Evolutionary conservation across 2,888 invertebrate species (phyloP).

Genomic region (Lymantria dispar): DNA sequence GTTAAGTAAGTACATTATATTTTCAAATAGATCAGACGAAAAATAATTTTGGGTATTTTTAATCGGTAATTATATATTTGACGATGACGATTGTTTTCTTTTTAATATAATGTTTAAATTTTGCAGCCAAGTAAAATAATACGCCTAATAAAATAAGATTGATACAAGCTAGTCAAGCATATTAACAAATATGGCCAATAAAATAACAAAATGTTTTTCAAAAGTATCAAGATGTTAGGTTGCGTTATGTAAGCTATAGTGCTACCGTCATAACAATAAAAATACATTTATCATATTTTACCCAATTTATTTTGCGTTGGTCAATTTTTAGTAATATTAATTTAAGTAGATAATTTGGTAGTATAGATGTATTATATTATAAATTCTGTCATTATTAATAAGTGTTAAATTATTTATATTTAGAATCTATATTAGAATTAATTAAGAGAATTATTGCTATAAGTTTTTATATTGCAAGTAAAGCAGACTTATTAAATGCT

Average conservation of each 20-base stretch:
- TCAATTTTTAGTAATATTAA: background rate
- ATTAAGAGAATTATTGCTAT: conserved; percentile 21
- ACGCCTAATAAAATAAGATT: too few species aligned
- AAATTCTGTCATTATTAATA: conserved; percentile 31
- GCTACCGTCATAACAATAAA: background rate
- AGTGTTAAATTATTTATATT: conserved; percentile 53
- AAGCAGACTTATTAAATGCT: conserved; percentile 25
- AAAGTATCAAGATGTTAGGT: too few species aligned
- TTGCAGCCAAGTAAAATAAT: too few species aligned
- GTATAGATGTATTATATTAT: background rate
- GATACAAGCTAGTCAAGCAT: too few species aligned
- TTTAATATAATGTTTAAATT: too few species aligned
- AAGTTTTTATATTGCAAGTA: conserved; percentile 28
- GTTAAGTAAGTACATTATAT: too few species aligned
- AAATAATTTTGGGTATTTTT: too few species aligned
- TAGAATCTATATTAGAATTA: conserved; percentile 10
- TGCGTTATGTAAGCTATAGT: background rate
- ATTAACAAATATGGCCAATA: too few species aligned
- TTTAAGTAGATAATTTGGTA: background rate
- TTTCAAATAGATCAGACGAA: too few species aligned
- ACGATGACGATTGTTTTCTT: too few species aligned
- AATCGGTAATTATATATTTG: too few species aligned
- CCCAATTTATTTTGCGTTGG: background rate
- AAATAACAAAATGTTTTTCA: too few species aligned
- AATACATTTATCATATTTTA: background rate